Evolutionary conservation across 2,888 invertebrate genomes (phyloP), one percentile per base, ranked within the genome.

Genomic region (Volucella zonaria): DNA sequence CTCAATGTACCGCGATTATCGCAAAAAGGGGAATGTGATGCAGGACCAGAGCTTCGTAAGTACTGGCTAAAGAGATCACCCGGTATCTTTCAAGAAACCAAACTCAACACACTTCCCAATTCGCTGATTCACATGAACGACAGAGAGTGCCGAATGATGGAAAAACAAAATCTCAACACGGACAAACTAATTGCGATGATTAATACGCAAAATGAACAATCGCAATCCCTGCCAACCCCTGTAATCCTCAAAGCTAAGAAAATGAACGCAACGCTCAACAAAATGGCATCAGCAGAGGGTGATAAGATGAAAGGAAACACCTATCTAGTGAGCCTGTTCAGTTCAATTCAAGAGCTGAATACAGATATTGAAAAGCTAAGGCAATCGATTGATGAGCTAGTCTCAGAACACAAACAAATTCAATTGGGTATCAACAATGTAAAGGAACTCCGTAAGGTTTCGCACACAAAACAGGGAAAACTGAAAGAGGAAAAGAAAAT

Each of bases 401-500:
- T 90, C 75, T 87, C 87, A 89, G 61, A 90, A 49, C 79, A 88
- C 62, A 87, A 87, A 71, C 47, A 77, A 45, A 80, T 87, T 67
- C 87, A 87, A 70, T 68, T 85, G 47, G 78, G 87, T 45, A 85
- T 87, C 42, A 85, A 88, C 87, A 87, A 88, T 73, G 73, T 87
- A 42, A 89, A 89, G 62, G 88, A 89, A 43, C 89, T 88, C 87
- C 88, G 87, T 14, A 87, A 88, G 67, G 90, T 92, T 83, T 92
- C 94, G 81, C 92, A 87, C 31, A 58, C 92, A 62, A 89, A 91
- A 42, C 89, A 93, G n/a, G 90, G 90, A 83, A 89, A 91, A 38
- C 89, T 90, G 3, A 89, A 92, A 70, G 90, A 92, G 10, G 91
- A 93, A 80, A 91, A 92, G 2, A 93, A 93, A 87, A 90, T 94